Evolutionary conservation across 92 coral and sea anemone species (phyloP), one percentile per base, ranked within the genome.

Genomic region (Epizoanthus illoricatus): DNA sequence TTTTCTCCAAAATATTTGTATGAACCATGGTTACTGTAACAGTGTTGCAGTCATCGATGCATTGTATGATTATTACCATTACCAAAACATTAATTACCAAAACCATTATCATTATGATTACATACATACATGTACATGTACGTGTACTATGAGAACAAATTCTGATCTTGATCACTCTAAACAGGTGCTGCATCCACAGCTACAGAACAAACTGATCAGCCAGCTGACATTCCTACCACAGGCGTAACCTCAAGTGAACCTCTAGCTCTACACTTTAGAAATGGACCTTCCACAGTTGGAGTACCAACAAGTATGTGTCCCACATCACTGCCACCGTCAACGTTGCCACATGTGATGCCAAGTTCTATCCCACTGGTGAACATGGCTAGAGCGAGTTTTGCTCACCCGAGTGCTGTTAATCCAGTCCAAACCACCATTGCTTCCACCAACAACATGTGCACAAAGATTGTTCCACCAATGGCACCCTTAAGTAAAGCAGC

Each of bases 341-440:
- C 81, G 55, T 3, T 40, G 69, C 55, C 52, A 6, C 81, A 33
- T 39, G 69, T 75, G 69, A 54, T 43, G 12, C 54, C 68, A 59
- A 75, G 81, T 18, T 75, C 69, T 18, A 75, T 58, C 21, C 81
- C 81, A 4, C 15, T 63, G 19, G 59, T 63, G 5, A 74, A 74
- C 71, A 40, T 45, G 45, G 82, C 82, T 47, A 43, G 82, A 20
- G 59, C 71, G 5, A 66, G 49, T n/a, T 78, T 78, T 45, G 47
- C 71, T 41, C 61, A 36, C 5, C 33, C 71, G 2, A 54, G 55
- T 13, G 68, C 10, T 41, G 40, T 16, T 39, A 40, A 59, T 58
- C 69, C 66, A 17, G 69, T 36, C 43, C 70, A 76, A 65, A 16
- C 57, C 3, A 0, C 59, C 20, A 39, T 1, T 23, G 4, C 40